A percentile compares a stretch with the other conserved stretches of the same genome.
Evolutionary conservation across 2,797 vertebrate genomes (phyloP).

Genomic region (Orientallactaga sibirica): DNA sequence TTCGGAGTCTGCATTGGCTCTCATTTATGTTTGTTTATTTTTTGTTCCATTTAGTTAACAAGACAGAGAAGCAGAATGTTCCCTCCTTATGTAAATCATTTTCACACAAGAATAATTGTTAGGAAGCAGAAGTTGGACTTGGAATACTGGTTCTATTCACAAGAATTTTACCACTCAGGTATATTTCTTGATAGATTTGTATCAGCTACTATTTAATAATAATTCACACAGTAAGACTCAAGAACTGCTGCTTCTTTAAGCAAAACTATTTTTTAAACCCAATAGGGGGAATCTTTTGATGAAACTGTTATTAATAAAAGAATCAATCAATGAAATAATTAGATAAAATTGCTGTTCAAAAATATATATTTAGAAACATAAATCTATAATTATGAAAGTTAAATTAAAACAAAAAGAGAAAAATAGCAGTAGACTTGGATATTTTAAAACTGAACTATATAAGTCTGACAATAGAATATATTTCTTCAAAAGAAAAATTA

Average conservation of each 20-base stretch:
- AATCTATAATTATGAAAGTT: not conserved
- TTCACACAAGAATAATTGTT: fast-evolving
- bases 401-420: not conserved
- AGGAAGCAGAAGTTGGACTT: conserved; percentile 57
- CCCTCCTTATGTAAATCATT: not conserved
- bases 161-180: not conserved
- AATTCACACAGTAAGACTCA: not conserved
- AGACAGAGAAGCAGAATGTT: conserved; percentile 64
- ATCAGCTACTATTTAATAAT: not conserved
- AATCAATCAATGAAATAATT: not conserved
- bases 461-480: not conserved
- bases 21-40: conserved; percentile 72
- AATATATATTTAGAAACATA: not conserved
- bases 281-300: not conserved
- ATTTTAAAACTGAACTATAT: not conserved
- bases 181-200: not conserved
- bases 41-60: conserved; percentile 57
- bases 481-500: not conserved
- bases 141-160: conserved; percentile 54
- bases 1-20: conserved; percentile 57
- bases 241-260: not conserved
- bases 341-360: not conserved
- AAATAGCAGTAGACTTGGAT: not conserved
- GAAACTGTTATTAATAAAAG: not conserved
- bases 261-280: not conserved